phyloP scores from a whole-genome alignment of 2,113 vertebrate species.

The Plecotus auritus region DNA sequence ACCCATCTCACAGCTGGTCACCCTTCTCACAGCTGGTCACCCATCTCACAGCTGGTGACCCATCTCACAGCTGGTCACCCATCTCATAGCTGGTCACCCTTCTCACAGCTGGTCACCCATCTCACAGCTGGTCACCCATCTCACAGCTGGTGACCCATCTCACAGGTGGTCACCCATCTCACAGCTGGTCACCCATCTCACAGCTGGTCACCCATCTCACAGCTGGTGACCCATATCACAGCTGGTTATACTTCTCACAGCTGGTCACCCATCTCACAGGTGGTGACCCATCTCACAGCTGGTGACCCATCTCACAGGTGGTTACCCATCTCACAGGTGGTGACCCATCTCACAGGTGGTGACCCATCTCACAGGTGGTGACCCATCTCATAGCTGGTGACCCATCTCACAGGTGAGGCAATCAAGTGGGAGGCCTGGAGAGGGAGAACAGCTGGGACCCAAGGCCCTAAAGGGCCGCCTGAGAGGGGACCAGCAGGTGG shows the following conservation, averaged over 20 bases:
- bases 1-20: not conserved
- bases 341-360: not conserved
- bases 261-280: not conserved
- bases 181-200: not conserved
- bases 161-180: not conserved
- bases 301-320: not conserved
- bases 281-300: not conserved
- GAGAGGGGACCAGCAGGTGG: conserved; percentile 9
- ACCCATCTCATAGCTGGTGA: not conserved
- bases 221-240: not conserved
- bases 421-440: not conserved
- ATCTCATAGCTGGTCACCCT: not conserved
- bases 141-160: not conserved
- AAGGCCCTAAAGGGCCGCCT: not conserved
- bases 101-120: not conserved
- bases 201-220: not conserved
- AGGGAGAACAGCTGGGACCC: not conserved
- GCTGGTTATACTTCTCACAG: not conserved
- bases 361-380: not conserved
- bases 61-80: not conserved
- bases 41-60: rapidly evolving
- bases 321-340: not conserved
- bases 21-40: not conserved
- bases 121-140: not conserved
- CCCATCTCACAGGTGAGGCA: not conserved